These are phyloP conservation scores for Clostera curtula DNA, from an alignment of 2,888 invertebrate genomes.

Conservation along the genomic window DNA sequence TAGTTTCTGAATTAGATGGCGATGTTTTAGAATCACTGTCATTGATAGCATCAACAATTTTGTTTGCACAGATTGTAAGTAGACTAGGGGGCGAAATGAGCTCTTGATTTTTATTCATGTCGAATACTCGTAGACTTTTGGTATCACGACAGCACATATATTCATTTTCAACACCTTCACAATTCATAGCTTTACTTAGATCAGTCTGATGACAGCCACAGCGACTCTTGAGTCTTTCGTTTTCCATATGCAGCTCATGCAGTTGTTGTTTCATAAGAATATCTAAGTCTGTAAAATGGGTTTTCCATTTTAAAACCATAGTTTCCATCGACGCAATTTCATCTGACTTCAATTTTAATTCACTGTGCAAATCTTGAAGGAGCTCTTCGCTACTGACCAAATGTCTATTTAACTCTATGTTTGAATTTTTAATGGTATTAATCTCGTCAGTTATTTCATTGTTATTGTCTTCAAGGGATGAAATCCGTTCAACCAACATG, in stretches of 20 bases:
- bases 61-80: constrained; percentile 49
- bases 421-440: constrained; percentile 24
- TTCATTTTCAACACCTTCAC: constrained; percentile 9
- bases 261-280: constrained; percentile 35
- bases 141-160: constrained; percentile 7
- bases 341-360: constrained; percentile 35
- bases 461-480: constrained; percentile 26
- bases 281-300: constrained; percentile 34
- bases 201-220: constrained; percentile 10
- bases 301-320: constrained; percentile 37
- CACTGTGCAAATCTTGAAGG: constrained; percentile 31
- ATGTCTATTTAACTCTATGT: constrained; percentile 25
- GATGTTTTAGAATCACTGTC: constrained; percentile 26
- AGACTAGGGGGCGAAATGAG: constrained; percentile 44
- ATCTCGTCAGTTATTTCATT: constrained; percentile 22
- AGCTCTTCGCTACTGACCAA: constrained; percentile 29
- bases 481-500: constrained; percentile 23
- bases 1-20: constrained; percentile 19
- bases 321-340: constrained; percentile 39
- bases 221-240: constrained; percentile 31
- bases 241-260: constrained; percentile 35
- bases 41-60: constrained; percentile 36
- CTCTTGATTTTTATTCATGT: constrained; percentile 12
- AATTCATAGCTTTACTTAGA: constrained; percentile 6
- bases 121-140: constrained; percentile 1